phyloP scores from a whole-genome alignment of 2,113 vertebrate species.

The Pituophis catenifer region DNA sequence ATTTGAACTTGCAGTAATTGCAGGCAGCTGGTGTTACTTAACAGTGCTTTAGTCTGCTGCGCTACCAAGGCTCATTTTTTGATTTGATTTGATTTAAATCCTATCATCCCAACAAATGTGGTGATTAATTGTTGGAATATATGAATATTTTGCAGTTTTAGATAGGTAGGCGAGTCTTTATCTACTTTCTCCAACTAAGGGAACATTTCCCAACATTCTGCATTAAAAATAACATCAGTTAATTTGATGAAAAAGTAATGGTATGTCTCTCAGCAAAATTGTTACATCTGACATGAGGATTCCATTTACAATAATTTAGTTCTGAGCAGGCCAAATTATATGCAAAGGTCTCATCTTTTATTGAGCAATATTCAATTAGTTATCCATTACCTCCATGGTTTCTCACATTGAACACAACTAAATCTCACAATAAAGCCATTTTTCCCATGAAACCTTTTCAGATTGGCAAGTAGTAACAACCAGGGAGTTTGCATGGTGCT shows the following conservation, averaged over 20 bases:
- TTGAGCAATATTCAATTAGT: not conserved
- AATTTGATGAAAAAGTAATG: not conserved
- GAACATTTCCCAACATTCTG: not conserved
- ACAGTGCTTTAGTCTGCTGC: too few relatives aligned
- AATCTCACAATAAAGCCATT: not conserved
- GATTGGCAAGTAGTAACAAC: not conserved
- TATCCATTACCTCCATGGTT: not conserved
- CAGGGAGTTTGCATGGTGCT: not conserved
- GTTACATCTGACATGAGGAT: not conserved
- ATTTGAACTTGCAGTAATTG: too few relatives aligned
- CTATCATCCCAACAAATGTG: not conserved
- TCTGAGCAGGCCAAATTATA: not conserved
- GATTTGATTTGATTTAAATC: not conserved
- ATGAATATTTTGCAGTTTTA: not conserved
- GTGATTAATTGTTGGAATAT: not conserved
- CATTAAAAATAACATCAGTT: not conserved
- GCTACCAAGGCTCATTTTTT: too few relatives aligned
- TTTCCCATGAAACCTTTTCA: not conserved
- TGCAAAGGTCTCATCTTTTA: not conserved
- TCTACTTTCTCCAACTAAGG: not conserved
- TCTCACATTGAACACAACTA: not conserved
- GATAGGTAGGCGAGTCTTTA: not conserved
- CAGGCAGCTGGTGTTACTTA: too few relatives aligned
- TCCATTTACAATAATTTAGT: not conserved
- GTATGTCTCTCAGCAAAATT: not conserved